These are phyloP conservation scores for Ligdia adustata DNA, from an alignment of 2,888 invertebrate genomes.

Conservation along the genomic window DNA sequence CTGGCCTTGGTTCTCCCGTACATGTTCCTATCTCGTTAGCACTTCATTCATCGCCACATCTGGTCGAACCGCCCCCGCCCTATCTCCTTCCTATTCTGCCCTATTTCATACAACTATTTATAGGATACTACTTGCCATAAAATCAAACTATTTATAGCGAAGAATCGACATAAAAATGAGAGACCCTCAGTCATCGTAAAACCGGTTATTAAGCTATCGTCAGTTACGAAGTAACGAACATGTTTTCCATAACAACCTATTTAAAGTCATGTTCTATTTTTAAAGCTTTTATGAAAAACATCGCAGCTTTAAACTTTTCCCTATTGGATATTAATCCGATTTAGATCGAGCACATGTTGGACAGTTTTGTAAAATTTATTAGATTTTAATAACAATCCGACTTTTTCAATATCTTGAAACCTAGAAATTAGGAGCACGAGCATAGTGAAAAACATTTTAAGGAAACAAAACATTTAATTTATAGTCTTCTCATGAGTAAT, in stretches of 20 bases:
- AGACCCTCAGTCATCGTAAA: conserved; percentile 24
- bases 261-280: conserved; percentile 7
- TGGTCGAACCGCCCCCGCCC: conserved; percentile 57
- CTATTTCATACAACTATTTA: conserved; percentile 43
- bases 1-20: conserved; percentile 24
- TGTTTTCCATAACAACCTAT: conserved; percentile 12
- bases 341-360: neutral
- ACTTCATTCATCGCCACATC: conserved; percentile 72
- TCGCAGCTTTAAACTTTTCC: neutral
- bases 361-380: conserved; percentile 10
- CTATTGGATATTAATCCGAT: conserved; percentile 4
- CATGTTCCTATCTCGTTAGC: conserved; percentile 54
- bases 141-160: conserved; percentile 34
- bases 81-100: conserved; percentile 40
- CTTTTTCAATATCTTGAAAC: too few species aligned
- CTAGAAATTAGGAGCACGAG: too few species aligned
- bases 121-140: conserved; percentile 27
- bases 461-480: too few species aligned
- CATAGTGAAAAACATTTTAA: too few species aligned
- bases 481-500: neutral
- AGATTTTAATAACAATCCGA: too few species aligned
- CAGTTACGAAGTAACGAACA: conserved; percentile 11
- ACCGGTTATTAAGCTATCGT: conserved; percentile 19
- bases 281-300: conserved; percentile 6
- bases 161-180: conserved; percentile 31